Evolutionary conservation across 2,888 invertebrate species (phyloP), one percentile per base, ranked within the genome.

Genomic region (Diadegma fenestrale): DNA sequence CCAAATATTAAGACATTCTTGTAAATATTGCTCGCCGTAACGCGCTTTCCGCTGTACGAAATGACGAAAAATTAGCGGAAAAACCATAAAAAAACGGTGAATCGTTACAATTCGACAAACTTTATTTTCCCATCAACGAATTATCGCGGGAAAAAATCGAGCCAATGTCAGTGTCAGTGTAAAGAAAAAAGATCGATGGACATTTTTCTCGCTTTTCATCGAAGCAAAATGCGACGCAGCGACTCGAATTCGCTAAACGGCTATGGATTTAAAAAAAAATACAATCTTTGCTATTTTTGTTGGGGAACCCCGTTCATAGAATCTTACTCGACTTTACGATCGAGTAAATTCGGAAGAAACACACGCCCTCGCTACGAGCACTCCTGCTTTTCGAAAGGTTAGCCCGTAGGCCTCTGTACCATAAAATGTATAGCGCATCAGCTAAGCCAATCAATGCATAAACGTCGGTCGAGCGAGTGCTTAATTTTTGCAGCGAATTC

Each of bases 21-120:
- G 71, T 19, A 41, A 54, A 68, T 58, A 48, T 37, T 71, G 26
- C 48, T 76, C 71, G 14, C 8, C n/a, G 63, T 41, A 41, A 76
- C 41, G 58, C 79, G 79, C 72, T 78, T 79, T 72, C 76, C 85
- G 71, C 75, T 58, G 48, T 37, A 71, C 17, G 8, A 75, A 73
- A 63, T 33, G 33, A 33, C 2, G 33, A 33, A 26, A 26, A 26
- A 14, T 6, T 14, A 6, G 14, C 12, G 26, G 5, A 0, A 58
- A 14, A 26, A 58, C 12, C 2, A 58, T 0, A 12, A 12, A 0
- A n/a, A 54, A 58, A 58, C 26, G 8, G 0, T 14, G 58, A 12
- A 58, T 58, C 26, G 14, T 58, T 58, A 14, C 0, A 26, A 58
- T 3, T 26, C 58, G 26, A 14, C 3, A 1, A 58, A 6, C 14